Conservation (phyloP, 2,888 invertebrate species). For the Epinotia nisella region DNA sequence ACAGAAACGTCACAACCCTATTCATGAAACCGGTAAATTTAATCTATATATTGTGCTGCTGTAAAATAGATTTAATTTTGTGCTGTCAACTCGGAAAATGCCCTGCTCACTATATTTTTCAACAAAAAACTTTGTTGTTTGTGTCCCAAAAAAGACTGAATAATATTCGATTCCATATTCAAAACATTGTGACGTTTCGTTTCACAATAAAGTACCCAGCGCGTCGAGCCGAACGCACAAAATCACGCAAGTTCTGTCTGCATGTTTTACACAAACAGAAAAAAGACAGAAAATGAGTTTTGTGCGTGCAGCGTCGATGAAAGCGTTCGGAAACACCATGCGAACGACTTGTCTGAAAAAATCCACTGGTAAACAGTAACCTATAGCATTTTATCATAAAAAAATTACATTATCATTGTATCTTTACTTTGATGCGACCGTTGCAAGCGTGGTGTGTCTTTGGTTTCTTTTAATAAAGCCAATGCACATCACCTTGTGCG, state of each 20-base stretch:
- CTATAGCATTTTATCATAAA: conserved; percentile 42
- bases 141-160: background rate
- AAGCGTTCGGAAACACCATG: conserved; percentile 68
- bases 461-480: background rate
- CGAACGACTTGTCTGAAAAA: conserved; percentile 52
- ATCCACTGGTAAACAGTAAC: conserved; percentile 28
- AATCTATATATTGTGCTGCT: background rate
- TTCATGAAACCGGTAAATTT: background rate
- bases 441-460: conserved; percentile 1
- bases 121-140: background rate
- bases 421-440: background rate
- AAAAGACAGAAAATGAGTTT: conserved; percentile 40
- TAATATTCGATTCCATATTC: background rate
- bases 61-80: conserved; percentile 3
- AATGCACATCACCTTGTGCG: background rate
- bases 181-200: conserved; percentile 39
- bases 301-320: conserved; percentile 50
- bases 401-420: background rate
- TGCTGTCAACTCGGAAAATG: background rate
- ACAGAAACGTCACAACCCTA: conserved; percentile 40
- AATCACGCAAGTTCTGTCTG: conserved; percentile 16
- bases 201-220: conserved; percentile 37
- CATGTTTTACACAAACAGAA: conserved; percentile 1
- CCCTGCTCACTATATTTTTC: background rate
- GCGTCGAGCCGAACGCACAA: conserved; percentile 7